phyloP scores from a whole-genome alignment of 2,888 invertebrate genomes.

The Spilarctia lutea region DNA sequence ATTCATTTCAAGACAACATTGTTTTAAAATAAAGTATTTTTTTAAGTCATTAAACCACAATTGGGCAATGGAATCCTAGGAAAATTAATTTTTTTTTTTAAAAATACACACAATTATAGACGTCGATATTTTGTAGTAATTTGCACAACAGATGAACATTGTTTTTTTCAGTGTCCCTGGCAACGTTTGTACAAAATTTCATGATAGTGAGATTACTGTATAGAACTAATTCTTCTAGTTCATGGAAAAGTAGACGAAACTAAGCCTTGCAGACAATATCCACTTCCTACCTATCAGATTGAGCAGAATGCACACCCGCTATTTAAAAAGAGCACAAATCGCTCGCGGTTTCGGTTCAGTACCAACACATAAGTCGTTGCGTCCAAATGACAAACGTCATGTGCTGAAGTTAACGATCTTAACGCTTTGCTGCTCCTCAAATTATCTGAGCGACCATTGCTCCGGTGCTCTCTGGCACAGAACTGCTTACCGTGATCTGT shows the following conservation, averaged over 20 bases:
- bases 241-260: background rate
- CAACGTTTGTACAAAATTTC: background rate
- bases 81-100: background rate
- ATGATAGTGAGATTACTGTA: background rate
- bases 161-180: background rate
- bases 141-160: background rate
- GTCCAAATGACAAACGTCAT: slow-evolving; percentile 76
- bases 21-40: background rate
- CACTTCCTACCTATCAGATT: background rate
- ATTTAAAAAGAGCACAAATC: slow-evolving; percentile 22
- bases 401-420: slow-evolving; percentile 80
- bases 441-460: slow-evolving; percentile 83
- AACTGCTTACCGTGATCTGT: slow-evolving; percentile 79
- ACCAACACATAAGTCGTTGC: slow-evolving; percentile 59
- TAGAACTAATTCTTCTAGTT: background rate
- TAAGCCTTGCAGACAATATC: background rate
- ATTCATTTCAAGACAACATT: background rate
- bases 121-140: background rate
- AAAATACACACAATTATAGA: background rate
- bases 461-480: slow-evolving; percentile 79
- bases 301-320: background rate
- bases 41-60: background rate
- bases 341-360: slow-evolving; percentile 54
- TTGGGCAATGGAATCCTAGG: background rate
- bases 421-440: slow-evolving; percentile 84